A percentile compares a stretch with the other conserved stretches of the same genome.
Conservation (phyloP, 1,140 invertebrate genomes). For the Trachelipus rathkii region DNA sequence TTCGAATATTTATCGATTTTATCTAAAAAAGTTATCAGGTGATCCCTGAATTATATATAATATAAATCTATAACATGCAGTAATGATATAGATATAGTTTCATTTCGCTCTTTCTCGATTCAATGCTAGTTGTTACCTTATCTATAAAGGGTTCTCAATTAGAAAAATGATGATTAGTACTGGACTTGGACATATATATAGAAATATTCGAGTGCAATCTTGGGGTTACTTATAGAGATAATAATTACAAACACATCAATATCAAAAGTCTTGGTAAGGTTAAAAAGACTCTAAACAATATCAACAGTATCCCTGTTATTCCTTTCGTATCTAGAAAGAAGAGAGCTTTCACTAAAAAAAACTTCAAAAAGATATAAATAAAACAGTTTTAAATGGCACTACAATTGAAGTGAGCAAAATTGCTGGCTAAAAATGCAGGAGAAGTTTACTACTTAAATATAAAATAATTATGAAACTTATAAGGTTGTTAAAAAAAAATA, state of each 20-base stretch:
- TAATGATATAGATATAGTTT: neutral
- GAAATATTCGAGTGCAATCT: neutral
- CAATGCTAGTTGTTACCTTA: neutral
- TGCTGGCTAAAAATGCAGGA: neutral
- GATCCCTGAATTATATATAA: neutral
- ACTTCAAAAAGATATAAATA: neutral
- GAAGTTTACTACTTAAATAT: too few species aligned
- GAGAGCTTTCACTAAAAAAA: neutral
- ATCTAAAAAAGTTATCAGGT: too few species aligned
- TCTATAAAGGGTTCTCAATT: neutral
- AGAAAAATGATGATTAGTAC: too few species aligned
- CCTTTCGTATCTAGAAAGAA: neutral
- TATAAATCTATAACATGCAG: neutral
- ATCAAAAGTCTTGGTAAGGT: neutral
- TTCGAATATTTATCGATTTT: too few species aligned
- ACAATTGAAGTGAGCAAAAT: neutral
- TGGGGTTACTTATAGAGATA: neutral
- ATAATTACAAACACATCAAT: neutral
- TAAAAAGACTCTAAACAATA: neutral
- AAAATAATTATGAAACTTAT: too few species aligned
- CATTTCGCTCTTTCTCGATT: neutral
- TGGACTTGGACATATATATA: too few species aligned
- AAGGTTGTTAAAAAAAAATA: too few species aligned
- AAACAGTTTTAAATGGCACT: neutral
- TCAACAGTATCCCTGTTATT: neutral